Evolutionary conservation across 2,797 vertebrate species (phyloP).

Genomic region (Mallotus villosus): DNA sequence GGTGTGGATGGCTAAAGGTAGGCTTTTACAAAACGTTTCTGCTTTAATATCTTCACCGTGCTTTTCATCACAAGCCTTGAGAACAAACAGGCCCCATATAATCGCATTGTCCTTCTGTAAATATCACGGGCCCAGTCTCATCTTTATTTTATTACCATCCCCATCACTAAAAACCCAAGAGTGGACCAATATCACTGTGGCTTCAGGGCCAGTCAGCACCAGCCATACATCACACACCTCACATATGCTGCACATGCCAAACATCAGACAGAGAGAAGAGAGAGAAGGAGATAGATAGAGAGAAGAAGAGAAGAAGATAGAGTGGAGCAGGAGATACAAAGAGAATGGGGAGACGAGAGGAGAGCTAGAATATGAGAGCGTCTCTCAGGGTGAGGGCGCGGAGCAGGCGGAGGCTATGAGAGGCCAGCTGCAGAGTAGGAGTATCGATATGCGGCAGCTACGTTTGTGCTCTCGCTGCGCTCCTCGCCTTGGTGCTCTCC

Average conservation of each 20-base stretch:
- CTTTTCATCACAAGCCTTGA: constrained; percentile 63
- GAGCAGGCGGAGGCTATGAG: too few relatives aligned
- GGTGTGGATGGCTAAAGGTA: constrained; percentile 55
- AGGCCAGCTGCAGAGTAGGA: too few relatives aligned
- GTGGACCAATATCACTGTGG: constrained; percentile 58
- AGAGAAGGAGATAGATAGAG: too few relatives aligned
- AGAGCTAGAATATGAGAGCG: too few relatives aligned
- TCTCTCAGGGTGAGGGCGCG: too few relatives aligned
- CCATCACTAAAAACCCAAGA: constrained; percentile 59
- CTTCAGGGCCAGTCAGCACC: constrained; percentile 36
- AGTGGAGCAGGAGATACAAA: background rate
- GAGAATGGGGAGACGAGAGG: too few relatives aligned
- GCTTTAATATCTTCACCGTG: constrained; percentile 72
- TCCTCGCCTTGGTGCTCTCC: too few relatives aligned
- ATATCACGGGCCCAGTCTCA: constrained; percentile 70
- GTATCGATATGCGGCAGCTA: too few relatives aligned
- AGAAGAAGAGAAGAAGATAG: background rate
- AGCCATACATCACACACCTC: constrained; percentile 24
- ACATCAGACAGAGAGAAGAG: background rate
- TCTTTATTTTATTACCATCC: constrained; percentile 76
- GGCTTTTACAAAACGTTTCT: constrained; percentile 66
- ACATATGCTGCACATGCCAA: constrained; percentile 31
- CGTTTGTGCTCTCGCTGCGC: too few relatives aligned
- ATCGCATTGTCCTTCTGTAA: constrained; percentile 73
- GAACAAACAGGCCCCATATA: constrained; percentile 71